Evolutionary conservation across 2,113 vertebrate species (phyloP), one percentile per base, ranked within the genome.

Genomic region (Danio rerio): DNA sequence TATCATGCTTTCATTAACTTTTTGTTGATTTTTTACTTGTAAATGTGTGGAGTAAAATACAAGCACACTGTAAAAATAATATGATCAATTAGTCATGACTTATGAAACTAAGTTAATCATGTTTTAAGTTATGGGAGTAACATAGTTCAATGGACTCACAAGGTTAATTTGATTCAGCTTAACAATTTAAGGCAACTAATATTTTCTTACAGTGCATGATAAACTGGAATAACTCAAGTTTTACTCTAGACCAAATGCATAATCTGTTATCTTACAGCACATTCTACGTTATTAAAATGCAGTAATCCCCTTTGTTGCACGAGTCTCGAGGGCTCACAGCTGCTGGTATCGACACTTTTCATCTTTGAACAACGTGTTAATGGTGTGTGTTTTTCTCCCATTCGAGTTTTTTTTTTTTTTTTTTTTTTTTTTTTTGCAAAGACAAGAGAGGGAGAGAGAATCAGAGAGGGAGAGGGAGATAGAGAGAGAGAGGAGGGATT

Each of bases 341-440:
- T 45, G 47, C 21, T 31, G 76, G 59, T 78, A 66, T 79, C 15
- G 77, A 55, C 62, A 43, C 1, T 66, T 79, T 50, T 15, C 59
- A 55, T 68, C 10, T 79, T 79, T 63, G 63, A 55, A 79, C 76
- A 78, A 79, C 62, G 59, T 79, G 77, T 65, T 65, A 71, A 76
- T 77, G 12, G 53, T 68, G n/a, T 56, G 40, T 84, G 20, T 84
- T 65, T 69, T 72, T 74, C 43, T 58, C 52, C 21, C 20, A 49
- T 61, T 71, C 79, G 31, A 31, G 31, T 56, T 8, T 3, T 9
- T 16, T 40, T 55, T 66, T 65, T 40, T 62, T 55, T 20, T 42
- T n/a, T n/a, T 56, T 8, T 3, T 9, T 16, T 40, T 55, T 66
- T 65, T 40, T 62, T 55, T 20, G n/a, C 59, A 65, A 65, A 65